Evolutionary conservation across 2,888 invertebrate species (phyloP).

Genomic region (Synanthedon andrenaeformis): DNA sequence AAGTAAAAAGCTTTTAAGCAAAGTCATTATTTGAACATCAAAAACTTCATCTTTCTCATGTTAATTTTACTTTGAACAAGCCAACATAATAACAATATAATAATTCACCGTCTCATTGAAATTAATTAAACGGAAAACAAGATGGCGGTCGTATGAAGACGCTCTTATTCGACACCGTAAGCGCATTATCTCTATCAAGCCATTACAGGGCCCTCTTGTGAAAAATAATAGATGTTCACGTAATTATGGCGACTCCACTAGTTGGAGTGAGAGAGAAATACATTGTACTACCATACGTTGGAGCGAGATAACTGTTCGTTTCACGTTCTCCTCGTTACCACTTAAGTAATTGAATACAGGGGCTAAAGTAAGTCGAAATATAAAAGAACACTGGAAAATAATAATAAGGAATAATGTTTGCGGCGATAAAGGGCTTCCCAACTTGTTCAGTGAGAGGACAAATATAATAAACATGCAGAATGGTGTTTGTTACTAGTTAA

Average conservation of each 20-base stretch:
- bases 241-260: slow-evolving; percentile 52
- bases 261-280: slow-evolving; percentile 19
- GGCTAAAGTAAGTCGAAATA: slow-evolving; percentile 43
- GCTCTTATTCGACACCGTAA: slow-evolving; percentile 35
- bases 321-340: slow-evolving; percentile 39
- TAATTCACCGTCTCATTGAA: slow-evolving; percentile 32
- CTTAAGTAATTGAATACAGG: slow-evolving; percentile 67
- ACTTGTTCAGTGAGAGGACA: slow-evolving; percentile 24
- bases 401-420: slow-evolving; percentile 46
- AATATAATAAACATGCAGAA: slow-evolving; percentile 29
- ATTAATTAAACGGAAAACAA: slow-evolving; percentile 46
- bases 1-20: too few relatives aligned
- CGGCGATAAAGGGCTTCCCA: slow-evolving; percentile 32
- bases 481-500: slow-evolving; percentile 13
- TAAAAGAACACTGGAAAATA: slow-evolving; percentile 55
- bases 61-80: not conserved
- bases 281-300: slow-evolving; percentile 15
- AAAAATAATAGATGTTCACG: slow-evolving; percentile 66
- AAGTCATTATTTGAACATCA: not conserved
- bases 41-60: not conserved
- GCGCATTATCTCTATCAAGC: slow-evolving; percentile 52
- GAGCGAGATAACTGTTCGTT: slow-evolving; percentile 33
- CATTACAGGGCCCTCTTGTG: slow-evolving; percentile 52
- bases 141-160: slow-evolving; percentile 33
- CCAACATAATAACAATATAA: not conserved